A percentile compares a stretch with the other conserved stretches of the same genome.
These are phyloP conservation scores for Lophura nycthemera DNA, from an alignment of 2,113 vertebrate genomes.

Conservation along the genomic window DNA sequence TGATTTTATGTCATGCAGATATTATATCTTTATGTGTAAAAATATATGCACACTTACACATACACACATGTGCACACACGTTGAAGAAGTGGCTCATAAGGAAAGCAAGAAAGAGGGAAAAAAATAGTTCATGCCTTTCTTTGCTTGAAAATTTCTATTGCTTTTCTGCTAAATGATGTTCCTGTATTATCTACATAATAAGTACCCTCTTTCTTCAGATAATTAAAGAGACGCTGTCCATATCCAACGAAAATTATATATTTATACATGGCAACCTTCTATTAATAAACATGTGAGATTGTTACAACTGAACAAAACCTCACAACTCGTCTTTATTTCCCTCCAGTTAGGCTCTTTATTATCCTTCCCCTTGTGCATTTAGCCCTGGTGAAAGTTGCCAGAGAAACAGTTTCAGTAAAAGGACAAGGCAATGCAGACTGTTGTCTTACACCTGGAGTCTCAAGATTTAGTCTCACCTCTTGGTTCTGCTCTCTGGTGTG, in stretches of 20 bases:
- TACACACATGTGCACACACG: background rate
- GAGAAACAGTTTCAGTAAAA: background rate
- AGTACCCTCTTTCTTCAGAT: slow-evolving; percentile 57
- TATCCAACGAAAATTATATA: slow-evolving; percentile 63
- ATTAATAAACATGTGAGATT: slow-evolving; percentile 61
- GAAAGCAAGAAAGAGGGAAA: background rate
- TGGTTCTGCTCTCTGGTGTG: background rate
- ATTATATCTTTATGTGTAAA: background rate
- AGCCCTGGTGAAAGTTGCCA: background rate
- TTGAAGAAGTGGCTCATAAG: slow-evolving; percentile 41
- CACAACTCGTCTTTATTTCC: slow-evolving; percentile 48
- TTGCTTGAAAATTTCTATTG: slow-evolving; percentile 34
- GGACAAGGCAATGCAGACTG: background rate
- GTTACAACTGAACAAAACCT: slow-evolving; percentile 49
- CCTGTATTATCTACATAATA: slow-evolving; percentile 56
- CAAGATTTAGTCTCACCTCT: background rate
- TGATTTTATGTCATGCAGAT: slow-evolving; percentile 26
- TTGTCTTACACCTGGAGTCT: slow-evolving; percentile 25
- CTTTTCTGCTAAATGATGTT: slow-evolving; percentile 49
- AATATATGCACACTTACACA: background rate
- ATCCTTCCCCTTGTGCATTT: slow-evolving; percentile 1
- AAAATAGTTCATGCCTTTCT: slow-evolving; percentile 5
- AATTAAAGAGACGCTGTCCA: slow-evolving; percentile 62
- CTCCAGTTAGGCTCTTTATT: slow-evolving; percentile 27
- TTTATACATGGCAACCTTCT: slow-evolving; percentile 36